Conservation (phyloP, 2,888 invertebrate species). For the Phytoseiulus persimilis region DNA sequence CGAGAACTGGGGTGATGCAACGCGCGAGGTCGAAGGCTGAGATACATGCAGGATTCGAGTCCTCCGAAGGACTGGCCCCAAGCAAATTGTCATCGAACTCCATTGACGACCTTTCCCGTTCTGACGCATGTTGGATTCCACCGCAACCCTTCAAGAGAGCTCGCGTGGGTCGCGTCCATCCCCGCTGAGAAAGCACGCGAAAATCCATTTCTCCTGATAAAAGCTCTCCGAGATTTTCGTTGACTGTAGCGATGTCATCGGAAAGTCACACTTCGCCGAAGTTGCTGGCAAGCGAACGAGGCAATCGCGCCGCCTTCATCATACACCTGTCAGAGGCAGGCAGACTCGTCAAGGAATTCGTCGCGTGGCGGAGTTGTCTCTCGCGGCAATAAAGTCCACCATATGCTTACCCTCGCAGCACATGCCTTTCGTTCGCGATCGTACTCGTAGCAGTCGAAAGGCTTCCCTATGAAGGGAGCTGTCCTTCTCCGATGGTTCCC, state of each 20-base stretch:
- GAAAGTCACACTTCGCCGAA: not conserved
- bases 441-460: not conserved
- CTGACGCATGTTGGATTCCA: too few species aligned
- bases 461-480: not conserved
- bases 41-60: not conserved
- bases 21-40: not conserved
- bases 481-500: not conserved
- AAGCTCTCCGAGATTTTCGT: too few species aligned
- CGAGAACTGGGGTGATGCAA: not conserved
- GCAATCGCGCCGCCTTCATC: not conserved
- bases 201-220: too few species aligned
- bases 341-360: not conserved
- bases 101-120: too few species aligned
- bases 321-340: not conserved
- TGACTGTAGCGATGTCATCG: not conserved
- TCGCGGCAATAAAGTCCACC: not conserved
- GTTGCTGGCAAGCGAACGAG: not conserved
- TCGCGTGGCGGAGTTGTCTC: not conserved
- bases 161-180: too few species aligned
- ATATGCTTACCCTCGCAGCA: not conserved
- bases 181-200: too few species aligned
- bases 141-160: too few species aligned
- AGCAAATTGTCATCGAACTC: not conserved
- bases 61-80: not conserved
- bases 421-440: not conserved